A percentile compares a stretch with the other conserved stretches of the same genome.
Evolutionary conservation across 2,888 invertebrate genomes (phyloP).

Genomic region (Zelleria hepariella): DNA sequence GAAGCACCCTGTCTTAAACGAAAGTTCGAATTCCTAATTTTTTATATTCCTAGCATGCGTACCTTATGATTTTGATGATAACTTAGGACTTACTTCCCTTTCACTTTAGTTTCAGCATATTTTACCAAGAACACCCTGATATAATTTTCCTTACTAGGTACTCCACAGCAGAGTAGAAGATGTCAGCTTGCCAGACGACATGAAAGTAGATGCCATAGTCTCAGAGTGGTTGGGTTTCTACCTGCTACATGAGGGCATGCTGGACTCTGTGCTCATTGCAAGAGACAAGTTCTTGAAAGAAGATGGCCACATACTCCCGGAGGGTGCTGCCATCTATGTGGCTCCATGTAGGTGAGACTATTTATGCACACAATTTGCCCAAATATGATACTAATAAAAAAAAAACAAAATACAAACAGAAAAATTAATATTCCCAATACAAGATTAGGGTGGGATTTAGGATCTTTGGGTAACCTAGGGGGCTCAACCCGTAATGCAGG

Average conservation of each 20-base stretch:
- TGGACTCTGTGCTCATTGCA: conserved; percentile 89
- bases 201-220: conserved; percentile 88
- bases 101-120: too few relatives aligned
- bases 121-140: too few relatives aligned
- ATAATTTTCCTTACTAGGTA: conserved; percentile 58
- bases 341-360: conserved; percentile 76
- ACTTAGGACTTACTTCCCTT: too few relatives aligned
- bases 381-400: too few relatives aligned
- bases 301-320: conserved; percentile 82
- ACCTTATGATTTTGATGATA: too few relatives aligned
- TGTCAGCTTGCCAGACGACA: conserved; percentile 72
- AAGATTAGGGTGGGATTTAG: background rate
- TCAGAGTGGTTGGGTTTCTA: conserved; percentile 99
- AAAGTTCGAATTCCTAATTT: too few relatives aligned
- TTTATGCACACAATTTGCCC: background rate
- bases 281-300: conserved; percentile 84
- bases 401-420: too few relatives aligned
- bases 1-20: too few relatives aligned
- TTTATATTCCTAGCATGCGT: too few relatives aligned
- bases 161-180: conserved; percentile 85
- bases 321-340: conserved; percentile 71
- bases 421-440: too few relatives aligned
- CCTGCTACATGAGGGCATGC: conserved; percentile 94
- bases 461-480: too few relatives aligned
- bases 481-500: too few relatives aligned